A percentile compares a stretch with the other conserved stretches of the same genome.
These are phyloP conservation scores for Limosa lapponica DNA, from an alignment of 2,797 vertebrate genomes.

Conservation along the genomic window DNA sequence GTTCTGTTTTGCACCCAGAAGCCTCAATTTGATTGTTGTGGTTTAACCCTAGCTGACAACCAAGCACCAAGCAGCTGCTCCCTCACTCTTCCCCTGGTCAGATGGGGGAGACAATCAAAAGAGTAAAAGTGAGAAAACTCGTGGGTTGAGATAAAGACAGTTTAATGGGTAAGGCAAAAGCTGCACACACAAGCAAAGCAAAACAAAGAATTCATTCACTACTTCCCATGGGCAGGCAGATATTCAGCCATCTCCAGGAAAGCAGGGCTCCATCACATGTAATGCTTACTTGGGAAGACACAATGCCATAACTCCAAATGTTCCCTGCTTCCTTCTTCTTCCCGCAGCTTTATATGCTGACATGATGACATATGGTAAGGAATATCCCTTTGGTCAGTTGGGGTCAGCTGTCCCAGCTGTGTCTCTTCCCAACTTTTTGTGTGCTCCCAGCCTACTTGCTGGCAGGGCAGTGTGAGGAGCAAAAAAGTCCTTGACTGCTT, in stretches of 20 bases:
- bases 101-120: background rate
- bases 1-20: background rate
- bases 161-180: background rate
- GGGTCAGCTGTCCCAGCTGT: background rate
- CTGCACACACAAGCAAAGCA: background rate
- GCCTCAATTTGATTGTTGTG: background rate
- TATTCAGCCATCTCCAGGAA: background rate
- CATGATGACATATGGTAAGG: background rate
- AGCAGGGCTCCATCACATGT: background rate
- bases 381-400: background rate
- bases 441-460: background rate
- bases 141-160: background rate
- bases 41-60: background rate
- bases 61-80: background rate
- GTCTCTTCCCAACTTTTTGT: background rate
- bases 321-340: background rate
- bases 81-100: background rate
- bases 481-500: background rate
- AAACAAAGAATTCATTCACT: background rate
- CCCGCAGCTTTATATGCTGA: background rate
- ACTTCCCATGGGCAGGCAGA: background rate
- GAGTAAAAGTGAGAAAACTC: background rate
- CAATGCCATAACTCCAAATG: background rate
- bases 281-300: background rate
- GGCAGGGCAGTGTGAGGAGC: background rate